Conservation (phyloP, 2,888 invertebrate genomes). For the Diploptera punctata region DNA sequence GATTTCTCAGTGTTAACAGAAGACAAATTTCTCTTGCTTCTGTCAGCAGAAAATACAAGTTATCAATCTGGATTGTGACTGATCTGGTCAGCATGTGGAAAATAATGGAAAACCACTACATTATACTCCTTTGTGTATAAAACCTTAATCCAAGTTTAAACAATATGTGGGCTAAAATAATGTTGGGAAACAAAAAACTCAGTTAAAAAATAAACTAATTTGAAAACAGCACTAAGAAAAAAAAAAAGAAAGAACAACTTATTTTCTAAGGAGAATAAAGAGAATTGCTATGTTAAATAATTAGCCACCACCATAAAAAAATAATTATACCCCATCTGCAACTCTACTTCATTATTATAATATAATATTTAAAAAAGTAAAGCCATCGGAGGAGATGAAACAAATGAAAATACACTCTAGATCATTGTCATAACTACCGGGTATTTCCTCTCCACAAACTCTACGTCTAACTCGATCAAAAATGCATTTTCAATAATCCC, state of each 20-base stretch:
- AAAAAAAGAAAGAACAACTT: neutral
- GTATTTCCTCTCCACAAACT: neutral
- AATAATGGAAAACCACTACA: no score
- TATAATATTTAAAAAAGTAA: slow-evolving; percentile 18
- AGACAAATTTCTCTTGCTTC: no score
- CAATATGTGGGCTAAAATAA: no score
- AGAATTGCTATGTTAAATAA: slow-evolving; percentile 35
- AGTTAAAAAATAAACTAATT: no score
- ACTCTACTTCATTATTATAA: slow-evolving; percentile 23
- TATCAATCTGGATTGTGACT: no score
- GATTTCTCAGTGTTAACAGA: no score
- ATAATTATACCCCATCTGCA: slow-evolving; percentile 36
- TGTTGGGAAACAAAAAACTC: no score
- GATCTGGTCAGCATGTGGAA: no score
- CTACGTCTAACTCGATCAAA: neutral
- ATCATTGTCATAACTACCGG: slow-evolving; percentile 26
- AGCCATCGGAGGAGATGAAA: slow-evolving; percentile 45
- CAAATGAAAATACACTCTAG: slow-evolving; percentile 39
- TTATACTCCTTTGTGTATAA: no score
- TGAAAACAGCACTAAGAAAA: no score
- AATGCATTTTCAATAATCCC: slow-evolving; percentile 38
- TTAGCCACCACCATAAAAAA: slow-evolving; percentile 40
- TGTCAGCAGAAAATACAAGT: no score
- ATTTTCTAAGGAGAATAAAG: slow-evolving; percentile 10
- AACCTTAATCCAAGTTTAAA: no score